Percentiles rank a stretch among this genome's conserved stretches.
Conservation (phyloP, 2,113 vertebrate genomes). For the Forbesichthys agassizii region DNA sequence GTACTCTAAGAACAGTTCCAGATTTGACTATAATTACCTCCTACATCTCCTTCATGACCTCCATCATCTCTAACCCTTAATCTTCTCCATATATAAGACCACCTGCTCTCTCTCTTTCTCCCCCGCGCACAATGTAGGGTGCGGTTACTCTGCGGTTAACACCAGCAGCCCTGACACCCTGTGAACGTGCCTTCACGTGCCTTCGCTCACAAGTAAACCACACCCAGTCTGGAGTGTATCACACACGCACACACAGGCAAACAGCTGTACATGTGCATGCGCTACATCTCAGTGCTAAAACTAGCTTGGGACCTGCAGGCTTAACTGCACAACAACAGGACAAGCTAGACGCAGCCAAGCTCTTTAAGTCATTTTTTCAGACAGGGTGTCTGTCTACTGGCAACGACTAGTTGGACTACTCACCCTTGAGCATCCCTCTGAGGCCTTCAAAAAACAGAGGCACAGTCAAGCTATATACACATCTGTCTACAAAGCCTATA, state of each 20-base stretch:
- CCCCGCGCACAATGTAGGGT: neutral
- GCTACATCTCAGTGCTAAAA: neutral
- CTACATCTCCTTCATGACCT: neutral
- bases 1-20: neutral
- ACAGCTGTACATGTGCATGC: neutral
- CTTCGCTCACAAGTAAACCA: too few species aligned
- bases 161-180: too few species aligned
- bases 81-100: conserved; percentile 45
- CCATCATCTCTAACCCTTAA: conserved; percentile 21
- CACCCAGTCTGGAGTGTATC: neutral
- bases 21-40: neutral
- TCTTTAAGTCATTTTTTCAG: neutral
- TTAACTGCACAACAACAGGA: conserved; percentile 30
- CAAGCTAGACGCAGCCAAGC: neutral
- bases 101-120: neutral
- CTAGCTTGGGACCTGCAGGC: conserved; percentile 25
- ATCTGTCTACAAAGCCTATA: neutral
- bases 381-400: neutral
- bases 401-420: conserved; percentile 36
- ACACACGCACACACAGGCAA: neutral
- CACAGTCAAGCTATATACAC: conserved; percentile 14
- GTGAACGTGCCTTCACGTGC: too few species aligned
- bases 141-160: neutral
- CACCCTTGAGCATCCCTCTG: conserved; percentile 67
- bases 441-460: conserved; percentile 54